Base-by-base conservation (phyloP, 2,113 vertebrate genomes). In the Corythornis vintsioides region DNA sequence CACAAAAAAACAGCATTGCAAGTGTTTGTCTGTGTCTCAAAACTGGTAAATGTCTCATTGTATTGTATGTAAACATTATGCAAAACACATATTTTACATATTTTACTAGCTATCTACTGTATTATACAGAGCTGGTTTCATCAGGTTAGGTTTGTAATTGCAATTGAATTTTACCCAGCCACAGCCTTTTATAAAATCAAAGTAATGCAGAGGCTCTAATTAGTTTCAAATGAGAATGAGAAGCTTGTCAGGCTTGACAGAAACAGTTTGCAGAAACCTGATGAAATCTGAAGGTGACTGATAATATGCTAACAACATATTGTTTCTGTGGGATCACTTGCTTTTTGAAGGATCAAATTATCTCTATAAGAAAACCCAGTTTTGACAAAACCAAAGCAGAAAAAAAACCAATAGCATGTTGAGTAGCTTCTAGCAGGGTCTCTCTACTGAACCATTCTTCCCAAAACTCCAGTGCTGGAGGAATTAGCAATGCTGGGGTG, bases 201-300 rank as follows among this genome's bases (percentile, higher is more conserved):
- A 92, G 67, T 53, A 73, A 83, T 55, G n/a, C 83, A 88, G 69
- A 93, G 77, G 29, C 29, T 88, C 60, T 92, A 95, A 96, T 93
- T 93, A 93, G 57, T 94, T 94, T 84, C 73, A 92, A 78, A 81
- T 12, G 47, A 90, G 80, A 96, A 78, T 38, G 48, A 86, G 75
- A 88, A 81, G 38, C 63, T 83, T 88, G 65, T 86, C 86, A 65
- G 65, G 26, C 73, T 88, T 90, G 76, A 95, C 86, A 95, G 64
- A 20, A 88, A 20, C 53, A 26, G 86, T 90, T 86, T 90, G 31
- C 43, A 78, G 63, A 88, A 92, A 64, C 15, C 45, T 82, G n/a
- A 72, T 88, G 66, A 75, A 88, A 84, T 52, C 45, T 81, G 83
- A 42, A 53, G 57, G 52, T 73, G 65, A 71, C 61, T 90, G 90